Evolutionary conservation across 2,797 vertebrate species (phyloP), one percentile per base, ranked within the genome.

Genomic region (Epinephelus coioides): DNA sequence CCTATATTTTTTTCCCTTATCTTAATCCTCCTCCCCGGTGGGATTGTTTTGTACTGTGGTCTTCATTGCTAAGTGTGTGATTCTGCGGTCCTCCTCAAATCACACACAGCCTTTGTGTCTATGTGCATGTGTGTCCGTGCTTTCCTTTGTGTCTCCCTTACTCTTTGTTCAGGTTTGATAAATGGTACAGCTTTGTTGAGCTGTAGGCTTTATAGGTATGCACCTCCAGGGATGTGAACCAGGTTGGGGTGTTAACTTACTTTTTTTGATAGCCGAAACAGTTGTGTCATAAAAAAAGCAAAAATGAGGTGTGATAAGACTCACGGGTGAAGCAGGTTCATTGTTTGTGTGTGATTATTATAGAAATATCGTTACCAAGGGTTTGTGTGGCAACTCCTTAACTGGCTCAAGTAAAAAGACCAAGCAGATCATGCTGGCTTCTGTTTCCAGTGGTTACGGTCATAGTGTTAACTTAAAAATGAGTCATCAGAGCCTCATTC

Each of bases 121-220:
- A 43, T 60, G 23, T 73, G 70, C 54, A 59, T 7, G 9, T 61
- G 49, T 12, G 43, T 2, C 25, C 62, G 13, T 25, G 43, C 47
- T 69, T 74, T 72, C 47, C 25, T 68, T 59, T 51, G 60, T 69
- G 69, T 62, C 34, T 74, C 15, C 63, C 3, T 40, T 70, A 62
- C 51, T 78, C 79, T 79, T 68, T 85, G 71, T 70, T 54, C 25
- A 60, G 65, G 25, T 69, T 83, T 83, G 55, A 81, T 75, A 78
- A 81, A 79, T 17, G 12, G 55, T 40, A 11, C 44, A 43, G 59
- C 60, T 76, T 62, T 19, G 8, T 43, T 66, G 23, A 72, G 12
- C 67, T 53, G 12, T 25, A 25, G 46, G 40, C 49, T 84, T 69
- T 57, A 62, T 57, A 71, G 13, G n/a, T 23, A 18, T 27, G 47